Evolutionary conservation across 2,113 vertebrate species (phyloP), one percentile per base, ranked within the genome.

Genomic region (Crotalus tigris): DNA sequence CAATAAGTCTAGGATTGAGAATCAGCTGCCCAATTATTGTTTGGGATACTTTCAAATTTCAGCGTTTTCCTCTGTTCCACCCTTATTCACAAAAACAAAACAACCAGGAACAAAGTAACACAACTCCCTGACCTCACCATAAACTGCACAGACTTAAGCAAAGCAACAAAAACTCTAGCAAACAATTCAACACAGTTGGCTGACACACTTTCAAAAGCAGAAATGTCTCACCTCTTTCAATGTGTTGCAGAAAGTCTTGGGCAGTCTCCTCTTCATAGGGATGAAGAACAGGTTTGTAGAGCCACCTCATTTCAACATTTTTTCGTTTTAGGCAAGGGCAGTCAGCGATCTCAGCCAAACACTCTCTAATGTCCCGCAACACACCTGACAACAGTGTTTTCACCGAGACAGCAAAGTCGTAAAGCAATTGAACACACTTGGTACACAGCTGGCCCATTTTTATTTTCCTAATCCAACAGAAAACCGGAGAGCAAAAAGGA

Each of bases 361-460:
- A 95, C 3, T 97, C 95, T 89, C 95, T 97, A 49, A 98, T 91
- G 86, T 93, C 91, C 5, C 93, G 92, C 49, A 96, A 94, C 53
- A 98, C 64, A 15, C 95, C 92, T 4, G 94, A 96, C 33, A 96
- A 95, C 59, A 96, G 17, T 23, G 44, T 97, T 90, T 94, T 97
- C 87, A 98, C 51, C 21, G 95, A 88, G 89, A 91, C 94, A 12
- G 93, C 3, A 0, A 98, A 96, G 86, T 97, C 96, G 29, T 21
- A 91, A 33, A 98, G 93, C 55, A 98, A 91, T 86, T 97, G 95
- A 58, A 94, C 93, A 90, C 98, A 98, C 7, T 93, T 94, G 5
- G 96, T 96, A 94, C 98, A 98, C 1, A 98, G 95, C 0, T 96
- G 96, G 24, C 95, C 97, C 95, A 97, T 96, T 51, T 95, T 94